Percentiles rank a stretch among this genome's conserved stretches.
These are phyloP conservation scores for Stictonetta naevosa DNA, from an alignment of 2,113 vertebrate species.

Conservation along the genomic window DNA sequence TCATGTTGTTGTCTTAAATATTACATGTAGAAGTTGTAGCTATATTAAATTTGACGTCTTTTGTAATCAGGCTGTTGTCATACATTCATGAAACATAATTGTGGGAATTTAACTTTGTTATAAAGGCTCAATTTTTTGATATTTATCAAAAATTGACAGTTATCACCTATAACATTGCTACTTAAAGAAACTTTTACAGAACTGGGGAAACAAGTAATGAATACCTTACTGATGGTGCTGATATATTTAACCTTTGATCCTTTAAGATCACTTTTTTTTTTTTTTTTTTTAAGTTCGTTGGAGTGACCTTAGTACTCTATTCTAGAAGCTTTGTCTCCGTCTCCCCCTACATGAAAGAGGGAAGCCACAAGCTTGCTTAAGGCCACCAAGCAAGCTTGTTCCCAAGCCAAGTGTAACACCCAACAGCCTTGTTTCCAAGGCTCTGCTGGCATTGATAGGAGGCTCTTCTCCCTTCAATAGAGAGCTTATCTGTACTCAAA, in stretches of 20 bases:
- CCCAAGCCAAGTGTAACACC: background rate
- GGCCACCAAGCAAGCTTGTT: background rate
- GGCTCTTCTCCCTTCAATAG: background rate
- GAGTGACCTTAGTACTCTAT: accelerated
- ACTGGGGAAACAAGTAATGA: background rate
- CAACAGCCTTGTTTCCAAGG: background rate
- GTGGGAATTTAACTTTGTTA: background rate
- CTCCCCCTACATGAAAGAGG: background rate
- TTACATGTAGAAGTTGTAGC: background rate
- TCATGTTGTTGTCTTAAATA: background rate
- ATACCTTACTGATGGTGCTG: background rate
- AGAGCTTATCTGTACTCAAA: background rate
- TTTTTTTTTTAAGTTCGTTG: background rate
- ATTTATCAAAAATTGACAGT: background rate
- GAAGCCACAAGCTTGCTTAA: background rate
- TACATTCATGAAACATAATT: background rate
- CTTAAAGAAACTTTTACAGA: background rate
- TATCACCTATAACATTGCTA: background rate
- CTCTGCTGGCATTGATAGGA: background rate
- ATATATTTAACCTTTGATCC: background rate
- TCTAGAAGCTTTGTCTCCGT: background rate
- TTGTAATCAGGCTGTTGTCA: background rate
- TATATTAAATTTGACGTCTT: background rate
- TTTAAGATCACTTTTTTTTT: accelerated
- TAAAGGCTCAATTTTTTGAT: background rate